A percentile compares a stretch with the other conserved stretches of the same genome.
Conservation (phyloP, 1,140 invertebrate species). For the Diabrotica virgifera region DNA sequence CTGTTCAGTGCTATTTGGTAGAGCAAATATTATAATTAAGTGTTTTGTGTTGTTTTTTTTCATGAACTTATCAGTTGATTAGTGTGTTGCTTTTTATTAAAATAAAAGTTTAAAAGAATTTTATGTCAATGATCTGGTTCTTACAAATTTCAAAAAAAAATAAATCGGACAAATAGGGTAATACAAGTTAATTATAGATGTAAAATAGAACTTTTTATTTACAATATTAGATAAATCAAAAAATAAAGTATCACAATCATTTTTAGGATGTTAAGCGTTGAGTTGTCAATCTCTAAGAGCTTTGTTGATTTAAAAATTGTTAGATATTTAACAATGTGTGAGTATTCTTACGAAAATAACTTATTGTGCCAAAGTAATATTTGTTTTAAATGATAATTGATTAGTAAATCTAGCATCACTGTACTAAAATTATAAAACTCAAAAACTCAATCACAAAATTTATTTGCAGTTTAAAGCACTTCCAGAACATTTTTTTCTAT, state of each 20-base stretch:
- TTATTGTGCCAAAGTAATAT: too few species aligned
- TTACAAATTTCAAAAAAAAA: conserved; percentile 3
- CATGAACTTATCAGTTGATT: too few species aligned
- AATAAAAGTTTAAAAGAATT: not conserved
- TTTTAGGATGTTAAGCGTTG: not conserved
- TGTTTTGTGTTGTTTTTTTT: too few species aligned
- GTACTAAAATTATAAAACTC: too few species aligned
- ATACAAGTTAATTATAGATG: conserved; percentile 9
- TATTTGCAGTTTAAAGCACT: too few species aligned
- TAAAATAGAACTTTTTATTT: not conserved
- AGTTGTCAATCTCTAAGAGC: conserved; percentile 5
- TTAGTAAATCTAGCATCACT: too few species aligned
- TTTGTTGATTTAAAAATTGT: not conserved
- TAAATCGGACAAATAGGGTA: conserved; percentile 46
- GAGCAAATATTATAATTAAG: too few species aligned
- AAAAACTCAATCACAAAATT: too few species aligned
- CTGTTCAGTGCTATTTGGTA: too few species aligned
- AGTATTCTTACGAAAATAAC: not conserved
- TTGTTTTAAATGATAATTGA: too few species aligned
- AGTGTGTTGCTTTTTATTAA: not conserved
- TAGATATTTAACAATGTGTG: not conserved
- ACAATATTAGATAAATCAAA: conserved; percentile 8
- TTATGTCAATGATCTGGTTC: conserved; percentile 21
- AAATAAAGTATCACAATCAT: conserved; percentile 17
- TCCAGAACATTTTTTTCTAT: too few species aligned